A percentile compares a stretch with the other conserved stretches of the same genome.
Evolutionary conservation across 1,140 invertebrate species (phyloP).

Genomic region (Saccostrea cuccullata): DNA sequence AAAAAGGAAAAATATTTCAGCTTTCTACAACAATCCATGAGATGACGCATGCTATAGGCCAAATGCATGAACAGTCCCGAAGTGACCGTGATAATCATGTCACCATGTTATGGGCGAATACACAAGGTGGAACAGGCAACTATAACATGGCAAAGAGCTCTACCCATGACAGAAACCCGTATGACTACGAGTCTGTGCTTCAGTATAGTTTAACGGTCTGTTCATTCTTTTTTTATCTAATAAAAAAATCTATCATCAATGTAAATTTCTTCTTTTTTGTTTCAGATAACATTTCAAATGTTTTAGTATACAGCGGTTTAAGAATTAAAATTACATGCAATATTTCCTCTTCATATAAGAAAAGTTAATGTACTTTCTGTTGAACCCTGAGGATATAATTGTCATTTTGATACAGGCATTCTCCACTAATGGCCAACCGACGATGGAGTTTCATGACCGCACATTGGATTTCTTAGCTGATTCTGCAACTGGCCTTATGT

Average conservation of each 20-base stretch:
- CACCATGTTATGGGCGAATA: constrained; percentile 42
- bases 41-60: constrained; percentile 52
- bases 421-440: constrained; percentile 34
- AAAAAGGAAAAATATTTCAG: neutral
- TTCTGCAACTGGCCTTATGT: constrained; percentile 42
- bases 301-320: too few species aligned
- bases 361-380: too few species aligned
- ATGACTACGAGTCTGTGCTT: constrained; percentile 50
- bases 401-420: constrained; percentile 18
- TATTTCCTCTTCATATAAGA: too few species aligned
- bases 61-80: constrained; percentile 51
- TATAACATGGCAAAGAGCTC: constrained; percentile 43
- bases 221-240: constrained; percentile 14
- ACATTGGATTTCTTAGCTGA: constrained; percentile 47
- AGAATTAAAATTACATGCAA: too few species aligned
- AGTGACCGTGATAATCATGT: constrained; percentile 42
- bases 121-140: constrained; percentile 17
- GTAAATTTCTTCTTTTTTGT: too few species aligned
- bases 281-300: too few species aligned
- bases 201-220: constrained; percentile 54
- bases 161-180: constrained; percentile 41
- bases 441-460: constrained; percentile 45
- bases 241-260: too few species aligned
- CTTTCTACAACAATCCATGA: constrained; percentile 45
- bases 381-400: too few species aligned